phyloP scores from a whole-genome alignment of 2,113 vertebrate species.

The Hassar affinis region DNA sequence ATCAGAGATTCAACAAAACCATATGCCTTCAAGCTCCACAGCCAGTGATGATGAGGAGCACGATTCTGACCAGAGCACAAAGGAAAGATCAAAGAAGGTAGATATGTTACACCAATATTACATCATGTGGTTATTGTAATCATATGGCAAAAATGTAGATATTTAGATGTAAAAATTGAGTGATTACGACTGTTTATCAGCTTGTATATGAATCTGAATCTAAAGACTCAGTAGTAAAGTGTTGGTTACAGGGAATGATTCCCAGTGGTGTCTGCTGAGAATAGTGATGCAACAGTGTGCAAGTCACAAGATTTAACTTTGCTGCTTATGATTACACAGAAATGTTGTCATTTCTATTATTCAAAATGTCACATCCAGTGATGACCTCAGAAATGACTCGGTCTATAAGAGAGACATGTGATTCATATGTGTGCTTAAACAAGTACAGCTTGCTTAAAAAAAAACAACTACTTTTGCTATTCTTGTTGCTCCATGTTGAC shows the following conservation, averaged over 20 bases:
- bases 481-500: background rate
- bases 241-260: background rate
- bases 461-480: background rate
- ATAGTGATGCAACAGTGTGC: constrained; percentile 25
- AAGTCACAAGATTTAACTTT: background rate
- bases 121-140: background rate
- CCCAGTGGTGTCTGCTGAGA: background rate
- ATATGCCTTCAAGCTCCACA: background rate
- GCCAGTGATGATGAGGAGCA: background rate
- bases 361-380: background rate
- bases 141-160: background rate
- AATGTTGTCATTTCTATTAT: background rate
- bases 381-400: background rate
- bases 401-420: background rate
- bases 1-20: background rate
- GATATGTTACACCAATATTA: background rate
- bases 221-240: background rate
- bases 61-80: background rate
- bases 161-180: background rate
- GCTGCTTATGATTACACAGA: background rate
- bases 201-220: background rate
- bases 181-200: background rate
- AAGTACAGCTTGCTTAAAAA: background rate
- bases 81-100: constrained; percentile 38
- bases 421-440: background rate